Evolutionary conservation across 2,797 vertebrate genomes (phyloP).

Genomic region (Pitangus sulphuratus): DNA sequence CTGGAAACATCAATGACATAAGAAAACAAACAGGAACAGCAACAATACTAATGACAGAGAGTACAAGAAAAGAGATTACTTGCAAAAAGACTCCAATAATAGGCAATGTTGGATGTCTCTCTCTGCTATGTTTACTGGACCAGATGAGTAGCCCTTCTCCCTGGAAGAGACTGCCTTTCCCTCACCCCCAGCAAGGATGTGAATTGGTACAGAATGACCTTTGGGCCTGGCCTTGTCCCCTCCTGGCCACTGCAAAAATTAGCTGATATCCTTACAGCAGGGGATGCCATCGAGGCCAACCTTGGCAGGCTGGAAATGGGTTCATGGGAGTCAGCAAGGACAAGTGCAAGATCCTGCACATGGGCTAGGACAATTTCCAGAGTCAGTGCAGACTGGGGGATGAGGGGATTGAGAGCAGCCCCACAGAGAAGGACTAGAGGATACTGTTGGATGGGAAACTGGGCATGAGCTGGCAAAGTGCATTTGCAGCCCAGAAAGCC

Average conservation of each 20-base stretch:
- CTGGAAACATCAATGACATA: neutral
- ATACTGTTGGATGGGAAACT: neutral
- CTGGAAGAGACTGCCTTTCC: neutral
- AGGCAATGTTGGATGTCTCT: neutral
- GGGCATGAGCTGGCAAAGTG: neutral
- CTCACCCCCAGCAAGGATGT: no score
- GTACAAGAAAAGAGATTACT: rapidly evolving
- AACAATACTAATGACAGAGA: neutral
- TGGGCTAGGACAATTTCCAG: neutral
- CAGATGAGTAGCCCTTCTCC: rapidly evolving
- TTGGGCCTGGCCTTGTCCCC: neutral
- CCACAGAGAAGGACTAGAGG: neutral
- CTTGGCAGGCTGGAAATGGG: neutral
- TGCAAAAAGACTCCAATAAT: rapidly evolving
- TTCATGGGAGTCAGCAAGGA: neutral
- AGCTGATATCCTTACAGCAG: neutral
- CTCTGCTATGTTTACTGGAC: neutral
- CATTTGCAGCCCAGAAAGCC: neutral
- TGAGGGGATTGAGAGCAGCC: neutral
- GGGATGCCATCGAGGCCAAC: neutral
- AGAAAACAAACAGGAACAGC: neutral
- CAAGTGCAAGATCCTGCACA: neutral
- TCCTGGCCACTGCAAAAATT: neutral
- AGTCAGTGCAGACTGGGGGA: neutral
- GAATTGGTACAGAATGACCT: neutral